Base-by-base conservation (phyloP, 2,888 invertebrate species). In the Thyatira batis region DNA sequence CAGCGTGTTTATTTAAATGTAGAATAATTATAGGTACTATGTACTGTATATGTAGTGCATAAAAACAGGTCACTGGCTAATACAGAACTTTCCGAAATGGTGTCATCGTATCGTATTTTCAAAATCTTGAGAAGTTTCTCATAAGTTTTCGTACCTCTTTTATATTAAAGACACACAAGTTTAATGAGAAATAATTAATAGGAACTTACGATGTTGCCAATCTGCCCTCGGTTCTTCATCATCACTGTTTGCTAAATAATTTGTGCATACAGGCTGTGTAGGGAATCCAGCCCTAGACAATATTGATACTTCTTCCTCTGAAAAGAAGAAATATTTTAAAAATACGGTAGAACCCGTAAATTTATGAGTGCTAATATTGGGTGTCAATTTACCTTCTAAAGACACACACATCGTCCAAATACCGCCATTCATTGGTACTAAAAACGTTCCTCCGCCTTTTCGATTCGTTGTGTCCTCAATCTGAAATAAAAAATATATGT, bases 361-460 rank as follows among this genome's bases (percentile, higher is more conserved):
- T n/a, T 17, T 13, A 6, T 13, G 4, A 9, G 6, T 25, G 6
- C 25, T 25, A 17, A 39, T n/a, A 39, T 39, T 1, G 17, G 17
- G 17, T n/a, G 17, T 13, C 13, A 1, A 52, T 30, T 58, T 88
- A 97, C 97, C 96, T 86, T 95, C 94, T 70, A 97, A 93, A 71
- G 96, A 96, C 71, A 95, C 95, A 85, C 96, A 98, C 83, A 96
- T 93, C 20, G 95, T 97, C 98, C 96, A 98, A 74, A 96, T 98
- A 30, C 96, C 98, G n/a, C 96, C 97, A 71, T 96, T 96, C 95
- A 96, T 96, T 10, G 96, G 97, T 25, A 97, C 96, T 55, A 97
- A 86, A 85, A 97, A 96, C 30, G 95, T 95, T 13, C 92, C 86
- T 8, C 82, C 87, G 13, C 87, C 92, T 82, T 92, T 89, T 53